Evolutionary conservation across 2,113 vertebrate species (phyloP).

Genomic region (Bambusicola thoracicus): DNA sequence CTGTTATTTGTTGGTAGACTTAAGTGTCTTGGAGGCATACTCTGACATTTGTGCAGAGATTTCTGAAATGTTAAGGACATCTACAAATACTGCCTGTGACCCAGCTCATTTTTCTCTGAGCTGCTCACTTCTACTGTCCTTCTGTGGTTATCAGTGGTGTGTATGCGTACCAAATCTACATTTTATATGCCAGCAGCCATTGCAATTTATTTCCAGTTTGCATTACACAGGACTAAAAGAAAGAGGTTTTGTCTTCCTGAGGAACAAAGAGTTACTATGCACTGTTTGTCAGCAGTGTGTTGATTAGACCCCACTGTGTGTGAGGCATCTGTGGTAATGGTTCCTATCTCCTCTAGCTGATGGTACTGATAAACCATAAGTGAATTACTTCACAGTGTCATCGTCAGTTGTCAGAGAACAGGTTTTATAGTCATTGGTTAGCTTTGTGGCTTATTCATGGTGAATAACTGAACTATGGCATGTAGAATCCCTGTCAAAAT

Average conservation of each 20-base stretch:
- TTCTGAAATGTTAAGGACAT: neutral
- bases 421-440: neutral
- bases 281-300: neutral
- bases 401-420: neutral
- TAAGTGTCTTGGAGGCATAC: neutral
- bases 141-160: neutral
- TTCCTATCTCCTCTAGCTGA: neutral
- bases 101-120: neutral
- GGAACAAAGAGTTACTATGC: neutral
- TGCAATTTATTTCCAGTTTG: neutral
- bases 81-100: rapidly evolving
- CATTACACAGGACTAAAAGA: neutral
- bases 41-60: neutral
- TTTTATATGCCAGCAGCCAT: neutral
- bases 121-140: neutral
- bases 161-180: neutral
- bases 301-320: neutral
- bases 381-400: neutral
- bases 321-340: neutral
- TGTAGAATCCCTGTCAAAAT: neutral
- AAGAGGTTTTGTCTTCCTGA: neutral
- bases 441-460: neutral
- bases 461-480: neutral
- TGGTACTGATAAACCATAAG: neutral
- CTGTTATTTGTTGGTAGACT: neutral